A percentile compares a stretch with the other conserved stretches of the same genome.
Conservation (phyloP, 1,140 invertebrate species). For the Drosophila chauvacae region DNA sequence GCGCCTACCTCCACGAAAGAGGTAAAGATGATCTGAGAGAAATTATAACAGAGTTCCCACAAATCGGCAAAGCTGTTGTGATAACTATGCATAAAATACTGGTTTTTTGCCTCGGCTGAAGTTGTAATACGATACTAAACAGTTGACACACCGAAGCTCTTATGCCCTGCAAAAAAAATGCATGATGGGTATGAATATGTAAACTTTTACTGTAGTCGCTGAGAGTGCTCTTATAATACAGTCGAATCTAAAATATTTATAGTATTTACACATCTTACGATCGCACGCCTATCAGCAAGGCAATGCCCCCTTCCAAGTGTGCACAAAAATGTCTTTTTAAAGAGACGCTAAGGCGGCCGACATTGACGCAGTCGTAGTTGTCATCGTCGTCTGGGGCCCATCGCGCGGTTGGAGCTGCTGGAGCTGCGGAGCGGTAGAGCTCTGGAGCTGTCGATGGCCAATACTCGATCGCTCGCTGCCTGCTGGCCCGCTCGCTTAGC, state of each 20-base stretch:
- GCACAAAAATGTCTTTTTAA: slow-evolving; percentile 17
- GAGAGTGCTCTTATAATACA: not conserved
- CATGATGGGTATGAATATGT: not conserved
- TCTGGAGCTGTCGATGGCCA: slow-evolving; percentile 20
- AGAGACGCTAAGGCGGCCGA: slow-evolving; percentile 18
- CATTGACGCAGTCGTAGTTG: slow-evolving; percentile 30
- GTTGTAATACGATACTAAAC: not conserved
- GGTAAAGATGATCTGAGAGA: slow-evolving; percentile 52
- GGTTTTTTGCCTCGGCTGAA: slow-evolving; percentile 37
- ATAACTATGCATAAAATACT: slow-evolving; percentile 58
- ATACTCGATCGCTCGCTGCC: slow-evolving; percentile 21
- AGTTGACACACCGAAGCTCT: not conserved
- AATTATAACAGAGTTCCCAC: slow-evolving; percentile 65
- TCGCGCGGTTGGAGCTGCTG: slow-evolving; percentile 12
- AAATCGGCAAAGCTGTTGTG: slow-evolving; percentile 23
- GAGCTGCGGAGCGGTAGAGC: slow-evolving; percentile 1
- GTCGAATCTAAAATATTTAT: too few species aligned
- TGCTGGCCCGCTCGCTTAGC: slow-evolving; percentile 52
- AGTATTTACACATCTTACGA: not conserved
- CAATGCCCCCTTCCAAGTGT: not conserved
- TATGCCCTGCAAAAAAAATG: slow-evolving; percentile 1
- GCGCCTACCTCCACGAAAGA: slow-evolving; percentile 6
- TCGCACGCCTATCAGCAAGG: not conserved
- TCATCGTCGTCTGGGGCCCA: slow-evolving; percentile 28
- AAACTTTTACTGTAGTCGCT: not conserved